These are phyloP conservation scores for Propithecus coquereli DNA, from an alignment of 2,113 vertebrate species.

Conservation along the genomic window DNA sequence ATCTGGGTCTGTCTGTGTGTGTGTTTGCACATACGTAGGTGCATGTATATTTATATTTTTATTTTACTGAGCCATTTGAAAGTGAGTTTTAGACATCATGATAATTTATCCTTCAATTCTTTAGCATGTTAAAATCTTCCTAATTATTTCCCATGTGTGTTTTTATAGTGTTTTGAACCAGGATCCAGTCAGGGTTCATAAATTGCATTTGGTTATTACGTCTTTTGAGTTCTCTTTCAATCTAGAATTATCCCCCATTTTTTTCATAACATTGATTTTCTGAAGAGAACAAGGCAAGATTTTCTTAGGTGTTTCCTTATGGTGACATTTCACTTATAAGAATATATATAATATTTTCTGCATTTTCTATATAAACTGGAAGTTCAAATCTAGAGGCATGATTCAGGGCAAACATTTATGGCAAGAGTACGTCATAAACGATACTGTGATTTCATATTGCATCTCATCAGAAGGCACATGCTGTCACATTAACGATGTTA, in stretches of 20 bases:
- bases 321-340: background rate
- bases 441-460: background rate
- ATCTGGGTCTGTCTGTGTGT: background rate
- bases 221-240: background rate
- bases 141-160: background rate
- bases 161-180: background rate
- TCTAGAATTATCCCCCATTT: background rate
- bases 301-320: background rate
- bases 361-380: background rate
- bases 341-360: background rate
- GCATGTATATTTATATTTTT: background rate
- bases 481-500: background rate
- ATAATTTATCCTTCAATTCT: background rate
- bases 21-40: background rate
- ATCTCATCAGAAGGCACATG: background rate
- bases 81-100: background rate
- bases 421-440: background rate
- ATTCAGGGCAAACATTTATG: background rate
- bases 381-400: background rate
- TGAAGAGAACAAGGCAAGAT: background rate
- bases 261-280: background rate
- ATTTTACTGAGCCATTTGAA: constrained; percentile 15
- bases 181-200: background rate
- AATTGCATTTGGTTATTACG: background rate
- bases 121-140: background rate